These are phyloP conservation scores for Xenentodon cancila DNA, from an alignment of 2,797 vertebrate genomes.

Conservation along the genomic window DNA sequence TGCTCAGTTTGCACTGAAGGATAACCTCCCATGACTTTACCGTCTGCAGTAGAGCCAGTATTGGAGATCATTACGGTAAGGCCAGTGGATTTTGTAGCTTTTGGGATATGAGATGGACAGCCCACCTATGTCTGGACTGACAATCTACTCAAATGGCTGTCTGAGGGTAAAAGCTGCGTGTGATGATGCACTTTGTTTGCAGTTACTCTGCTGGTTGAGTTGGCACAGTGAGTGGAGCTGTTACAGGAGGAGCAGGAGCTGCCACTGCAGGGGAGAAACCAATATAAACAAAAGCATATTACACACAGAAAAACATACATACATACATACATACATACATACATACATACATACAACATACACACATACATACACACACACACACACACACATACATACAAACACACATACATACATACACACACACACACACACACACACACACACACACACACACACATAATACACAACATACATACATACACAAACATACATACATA, in stretches of 20 bases:
- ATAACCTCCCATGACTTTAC: too few relatives aligned
- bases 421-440: too few relatives aligned
- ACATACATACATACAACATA: too few relatives aligned
- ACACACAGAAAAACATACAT: not conserved
- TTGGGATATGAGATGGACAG: conserved; percentile 46
- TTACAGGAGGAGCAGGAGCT: conserved; percentile 29
- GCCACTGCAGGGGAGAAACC: conserved; percentile 24
- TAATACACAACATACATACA: too few relatives aligned
- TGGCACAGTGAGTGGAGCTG: conserved; percentile 22
- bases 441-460: too few relatives aligned
- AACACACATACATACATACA: too few relatives aligned
- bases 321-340: too few relatives aligned
- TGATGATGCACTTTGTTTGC: conserved; percentile 40
- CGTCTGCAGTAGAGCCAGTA: conserved; percentile 10
- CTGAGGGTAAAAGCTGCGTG: conserved; percentile 49
- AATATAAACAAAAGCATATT: conserved; percentile 29
- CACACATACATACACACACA: too few relatives aligned
- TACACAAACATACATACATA: too few relatives aligned
- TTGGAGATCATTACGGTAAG: conserved; percentile 39
- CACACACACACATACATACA: too few relatives aligned
- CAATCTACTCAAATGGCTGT: conserved; percentile 44
- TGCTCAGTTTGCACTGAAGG: too few relatives aligned
- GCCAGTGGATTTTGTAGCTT: conserved; percentile 49
- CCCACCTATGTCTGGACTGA: conserved; percentile 45
- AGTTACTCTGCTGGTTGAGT: conserved; percentile 20